Evolutionary conservation across 2,113 vertebrate genomes (phyloP).

Genomic region (Ceuthmochares aereus): DNA sequence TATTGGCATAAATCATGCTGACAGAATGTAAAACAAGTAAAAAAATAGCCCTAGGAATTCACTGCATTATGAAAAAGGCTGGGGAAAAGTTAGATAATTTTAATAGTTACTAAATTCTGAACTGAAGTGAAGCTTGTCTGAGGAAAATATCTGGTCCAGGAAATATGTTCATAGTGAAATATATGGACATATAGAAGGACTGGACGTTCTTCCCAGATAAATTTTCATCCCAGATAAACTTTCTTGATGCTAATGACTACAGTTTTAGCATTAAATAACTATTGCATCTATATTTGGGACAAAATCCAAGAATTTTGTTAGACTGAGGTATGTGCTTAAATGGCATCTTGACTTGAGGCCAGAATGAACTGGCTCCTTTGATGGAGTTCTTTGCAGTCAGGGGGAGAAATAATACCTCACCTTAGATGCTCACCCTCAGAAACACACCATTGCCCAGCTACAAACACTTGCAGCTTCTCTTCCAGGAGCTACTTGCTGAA

Average conservation of each 20-base stretch:
- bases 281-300: background rate
- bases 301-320: background rate
- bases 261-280: background rate
- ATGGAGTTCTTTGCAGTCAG: accelerated
- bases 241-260: background rate
- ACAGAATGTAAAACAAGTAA: background rate
- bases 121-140: background rate
- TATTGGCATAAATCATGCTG: background rate
- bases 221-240: background rate
- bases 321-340: background rate
- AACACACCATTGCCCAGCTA: background rate
- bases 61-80: background rate
- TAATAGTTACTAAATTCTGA: background rate
- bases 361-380: background rate
- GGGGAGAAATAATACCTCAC: accelerated
- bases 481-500: background rate
- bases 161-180: background rate
- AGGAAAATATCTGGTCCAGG: background rate
- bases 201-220: background rate
- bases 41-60: background rate
- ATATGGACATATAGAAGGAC: background rate
- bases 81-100: background rate
- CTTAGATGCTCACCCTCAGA: background rate
- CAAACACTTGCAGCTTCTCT: background rate
- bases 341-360: background rate